These are phyloP conservation scores for Brenthis ino DNA, from an alignment of 2,888 invertebrate genomes.

Conservation along the genomic window DNA sequence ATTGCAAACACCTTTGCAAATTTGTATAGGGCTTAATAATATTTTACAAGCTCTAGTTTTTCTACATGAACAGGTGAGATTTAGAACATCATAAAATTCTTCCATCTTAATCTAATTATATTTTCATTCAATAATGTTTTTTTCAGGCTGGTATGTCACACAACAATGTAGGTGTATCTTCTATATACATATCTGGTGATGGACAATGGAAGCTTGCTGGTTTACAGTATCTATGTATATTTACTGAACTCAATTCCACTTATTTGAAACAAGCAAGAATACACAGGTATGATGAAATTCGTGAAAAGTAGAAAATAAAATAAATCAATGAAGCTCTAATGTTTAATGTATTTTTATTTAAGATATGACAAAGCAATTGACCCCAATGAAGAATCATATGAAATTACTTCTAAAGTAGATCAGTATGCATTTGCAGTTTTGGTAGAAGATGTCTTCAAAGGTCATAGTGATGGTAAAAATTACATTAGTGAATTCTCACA, in stretches of 20 bases:
- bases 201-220: slow-evolving; percentile 95
- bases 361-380: slow-evolving; percentile 89
- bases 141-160: slow-evolving; percentile 88
- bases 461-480: slow-evolving; percentile 79
- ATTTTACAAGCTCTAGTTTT: slow-evolving; percentile 91
- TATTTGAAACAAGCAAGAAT: slow-evolving; percentile 86
- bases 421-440: slow-evolving; percentile 89
- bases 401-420: slow-evolving; percentile 85
- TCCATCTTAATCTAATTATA: neutral
- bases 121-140: slow-evolving; percentile 11
- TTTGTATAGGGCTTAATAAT: slow-evolving; percentile 92
- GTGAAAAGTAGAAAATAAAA: neutral
- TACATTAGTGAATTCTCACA: neutral
- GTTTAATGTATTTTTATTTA: slow-evolving; percentile 24
- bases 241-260: slow-evolving; percentile 84
- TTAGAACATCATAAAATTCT: neutral
- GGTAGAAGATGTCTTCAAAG: slow-evolving; percentile 87
- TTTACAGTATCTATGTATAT: slow-evolving; percentile 89
- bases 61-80: slow-evolving; percentile 87
- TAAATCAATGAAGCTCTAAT: no score
- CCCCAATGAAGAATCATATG: slow-evolving; percentile 84
- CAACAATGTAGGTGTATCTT: slow-evolving; percentile 90
- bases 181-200: slow-evolving; percentile 91
- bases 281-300: slow-evolving; percentile 63
- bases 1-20: slow-evolving; percentile 88